Percentiles rank a stretch among this genome's conserved stretches.
Evolutionary conservation across 2,888 invertebrate species (phyloP).

Genomic region (Dyspetes luteomarginatus): DNA sequence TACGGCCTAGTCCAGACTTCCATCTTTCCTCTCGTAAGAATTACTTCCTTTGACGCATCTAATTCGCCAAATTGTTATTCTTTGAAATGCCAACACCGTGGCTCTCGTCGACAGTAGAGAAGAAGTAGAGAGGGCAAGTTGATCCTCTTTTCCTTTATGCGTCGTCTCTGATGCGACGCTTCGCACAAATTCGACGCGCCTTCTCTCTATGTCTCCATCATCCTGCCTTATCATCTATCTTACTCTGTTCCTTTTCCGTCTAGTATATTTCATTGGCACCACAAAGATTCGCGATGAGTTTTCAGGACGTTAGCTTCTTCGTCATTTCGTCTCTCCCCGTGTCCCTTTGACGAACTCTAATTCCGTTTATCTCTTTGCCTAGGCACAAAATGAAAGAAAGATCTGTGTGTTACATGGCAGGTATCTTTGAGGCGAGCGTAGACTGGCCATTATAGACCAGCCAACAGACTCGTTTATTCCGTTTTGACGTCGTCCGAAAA

Average conservation of each 20-base stretch:
- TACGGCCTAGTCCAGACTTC: conserved; percentile 34
- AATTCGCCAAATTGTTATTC: conserved; percentile 81
- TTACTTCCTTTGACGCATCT: conserved; percentile 76
- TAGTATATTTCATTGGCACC: conserved; percentile 11
- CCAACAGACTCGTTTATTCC: conserved; percentile 6
- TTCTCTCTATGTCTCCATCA: conserved; percentile 7
- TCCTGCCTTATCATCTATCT: too few species aligned
- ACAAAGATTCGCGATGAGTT: background rate
- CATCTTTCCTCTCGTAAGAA: conserved; percentile 41
- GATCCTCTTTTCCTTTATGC: conserved; percentile 34
- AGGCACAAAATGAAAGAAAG: conserved; percentile 2
- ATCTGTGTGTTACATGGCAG: conserved; percentile 24
- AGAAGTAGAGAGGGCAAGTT: conserved; percentile 32
- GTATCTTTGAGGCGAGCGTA: conserved; percentile 6
- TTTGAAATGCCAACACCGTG: conserved; percentile 68
- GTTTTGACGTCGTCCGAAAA: background rate
- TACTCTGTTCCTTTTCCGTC: background rate
- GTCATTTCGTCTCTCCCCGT: conserved; percentile 24
- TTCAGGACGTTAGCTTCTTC: conserved; percentile 24
- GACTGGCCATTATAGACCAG: conserved; percentile 20
- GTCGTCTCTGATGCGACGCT: conserved; percentile 35
- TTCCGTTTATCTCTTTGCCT: conserved; percentile 55
- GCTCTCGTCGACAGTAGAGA: conserved; percentile 23
- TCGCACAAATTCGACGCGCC: conserved; percentile 28
- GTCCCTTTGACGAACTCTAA: conserved; percentile 49